phyloP scores from a whole-genome alignment of 2,797 vertebrate genomes.

The Microctenopoma stevenorrisi region DNA sequence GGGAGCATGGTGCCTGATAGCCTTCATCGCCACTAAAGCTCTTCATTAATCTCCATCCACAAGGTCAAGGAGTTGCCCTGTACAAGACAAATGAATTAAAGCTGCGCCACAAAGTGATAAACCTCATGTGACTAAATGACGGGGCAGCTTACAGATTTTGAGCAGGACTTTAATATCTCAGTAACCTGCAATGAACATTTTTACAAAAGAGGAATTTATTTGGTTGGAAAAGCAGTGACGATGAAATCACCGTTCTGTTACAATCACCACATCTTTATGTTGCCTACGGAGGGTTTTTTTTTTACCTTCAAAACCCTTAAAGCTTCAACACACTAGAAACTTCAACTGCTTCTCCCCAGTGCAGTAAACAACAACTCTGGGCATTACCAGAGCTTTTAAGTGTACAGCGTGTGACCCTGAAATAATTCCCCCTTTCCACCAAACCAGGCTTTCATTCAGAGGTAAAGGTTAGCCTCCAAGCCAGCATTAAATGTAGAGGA shows the following conservation, averaged over 20 bases:
- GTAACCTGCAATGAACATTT: slow-evolving; percentile 12
- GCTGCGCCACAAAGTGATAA: slow-evolving; percentile 56
- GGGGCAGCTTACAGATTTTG: slow-evolving; percentile 16
- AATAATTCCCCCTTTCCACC: slow-evolving; percentile 56
- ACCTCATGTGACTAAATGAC: slow-evolving; percentile 46
- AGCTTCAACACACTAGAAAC: slow-evolving; percentile 31
- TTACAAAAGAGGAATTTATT: slow-evolving; percentile 13
- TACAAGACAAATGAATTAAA: slow-evolving; percentile 78
- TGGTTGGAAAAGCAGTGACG: neutral
- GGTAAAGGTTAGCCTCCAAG: slow-evolving; percentile 70
- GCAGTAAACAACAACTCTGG: slow-evolving; percentile 50
- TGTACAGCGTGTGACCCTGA: slow-evolving; percentile 63
- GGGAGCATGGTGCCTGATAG: slow-evolving; percentile 71
- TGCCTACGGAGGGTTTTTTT: slow-evolving; percentile 1
- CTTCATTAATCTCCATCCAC: slow-evolving; percentile 84
- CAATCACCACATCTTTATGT: neutral
- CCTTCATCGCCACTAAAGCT: slow-evolving; percentile 79
- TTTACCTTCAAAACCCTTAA: slow-evolving; percentile 12
- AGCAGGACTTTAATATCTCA: slow-evolving; percentile 31
- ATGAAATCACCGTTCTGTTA: neutral
- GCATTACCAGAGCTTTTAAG: slow-evolving; percentile 58
- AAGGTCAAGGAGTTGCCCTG: slow-evolving; percentile 76
- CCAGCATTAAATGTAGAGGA: slow-evolving; percentile 63
- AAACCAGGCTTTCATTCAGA: slow-evolving; percentile 48
- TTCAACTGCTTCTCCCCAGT: slow-evolving; percentile 25